Conservation (phyloP, 2,797 vertebrate genomes). For the Phylloscopus collybita region DNA sequence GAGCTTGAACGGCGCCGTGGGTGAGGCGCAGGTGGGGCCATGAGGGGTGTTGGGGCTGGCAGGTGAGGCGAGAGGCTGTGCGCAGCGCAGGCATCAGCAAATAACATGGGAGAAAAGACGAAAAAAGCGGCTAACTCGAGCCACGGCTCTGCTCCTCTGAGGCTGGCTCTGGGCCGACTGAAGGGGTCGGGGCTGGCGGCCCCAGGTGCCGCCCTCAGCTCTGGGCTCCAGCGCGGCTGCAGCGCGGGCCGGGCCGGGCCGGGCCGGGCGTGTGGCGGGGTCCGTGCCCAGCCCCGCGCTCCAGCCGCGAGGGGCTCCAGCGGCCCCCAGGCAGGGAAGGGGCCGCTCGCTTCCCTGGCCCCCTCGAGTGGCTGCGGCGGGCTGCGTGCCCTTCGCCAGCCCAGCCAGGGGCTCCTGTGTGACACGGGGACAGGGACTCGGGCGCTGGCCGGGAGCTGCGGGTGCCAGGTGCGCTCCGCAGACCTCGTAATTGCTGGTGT, state of each 20-base stretch:
- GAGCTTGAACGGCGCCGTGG: fast-evolving
- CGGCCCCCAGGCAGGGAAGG: background rate
- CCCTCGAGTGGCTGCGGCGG: fast-evolving
- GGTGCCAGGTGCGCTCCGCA: background rate
- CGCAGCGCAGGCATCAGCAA: fast-evolving
- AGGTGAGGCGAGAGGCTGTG: background rate
- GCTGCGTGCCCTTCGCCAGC: background rate
- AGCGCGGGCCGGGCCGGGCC: background rate
- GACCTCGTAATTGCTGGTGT: background rate
- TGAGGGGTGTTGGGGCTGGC: background rate
- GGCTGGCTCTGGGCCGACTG: background rate
- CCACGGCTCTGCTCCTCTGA: fast-evolving
- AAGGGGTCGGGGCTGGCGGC: background rate
- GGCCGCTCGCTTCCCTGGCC: fast-evolving
- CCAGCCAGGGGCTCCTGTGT: background rate
- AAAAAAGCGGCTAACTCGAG: background rate
- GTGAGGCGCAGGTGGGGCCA: background rate
- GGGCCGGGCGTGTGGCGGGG: background rate
- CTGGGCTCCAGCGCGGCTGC: background rate
- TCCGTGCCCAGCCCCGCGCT: background rate
- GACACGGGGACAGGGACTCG: fast-evolving
- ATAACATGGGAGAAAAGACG: background rate
- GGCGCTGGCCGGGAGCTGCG: background rate
- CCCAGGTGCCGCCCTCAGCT: background rate
- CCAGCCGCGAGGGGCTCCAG: fast-evolving